A percentile compares a stretch with the other conserved stretches of the same genome.
These are phyloP conservation scores for Illadopsis cleaveri DNA, from an alignment of 2,113 vertebrate genomes.

Conservation along the genomic window DNA sequence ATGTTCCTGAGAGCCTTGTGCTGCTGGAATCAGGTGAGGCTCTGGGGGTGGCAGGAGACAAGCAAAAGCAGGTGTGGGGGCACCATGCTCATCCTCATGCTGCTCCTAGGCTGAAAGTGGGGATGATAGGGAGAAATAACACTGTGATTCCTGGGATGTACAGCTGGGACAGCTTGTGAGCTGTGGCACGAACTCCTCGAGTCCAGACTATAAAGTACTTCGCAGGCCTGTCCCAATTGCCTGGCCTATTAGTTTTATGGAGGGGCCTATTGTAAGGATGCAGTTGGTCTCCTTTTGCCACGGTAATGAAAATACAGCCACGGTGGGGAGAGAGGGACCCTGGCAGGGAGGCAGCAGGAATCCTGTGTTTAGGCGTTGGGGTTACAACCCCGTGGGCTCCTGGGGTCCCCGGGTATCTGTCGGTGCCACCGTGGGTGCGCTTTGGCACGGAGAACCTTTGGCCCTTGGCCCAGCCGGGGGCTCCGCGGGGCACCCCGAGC, in stretches of 20 bases:
- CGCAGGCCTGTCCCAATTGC: not conserved
- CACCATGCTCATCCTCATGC: fast-evolving
- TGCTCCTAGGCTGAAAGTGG: not conserved
- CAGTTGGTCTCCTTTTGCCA: conserved; percentile 24
- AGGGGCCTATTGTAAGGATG: not conserved
- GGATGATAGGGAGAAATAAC: not conserved
- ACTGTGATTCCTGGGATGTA: not conserved
- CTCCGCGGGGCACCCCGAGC: not conserved
- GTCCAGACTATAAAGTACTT: conserved; percentile 42
- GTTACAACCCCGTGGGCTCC: not conserved
- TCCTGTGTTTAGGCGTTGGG: not conserved
- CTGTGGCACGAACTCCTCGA: not conserved
- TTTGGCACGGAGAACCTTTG: not conserved
- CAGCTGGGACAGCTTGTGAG: not conserved
- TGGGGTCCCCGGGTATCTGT: not conserved
- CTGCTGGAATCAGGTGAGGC: fast-evolving
- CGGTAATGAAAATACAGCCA: not conserved
- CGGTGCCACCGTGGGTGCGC: not conserved
- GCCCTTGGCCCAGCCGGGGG: not conserved
- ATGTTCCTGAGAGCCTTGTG: not conserved
- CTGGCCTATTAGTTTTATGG: conserved; percentile 51
- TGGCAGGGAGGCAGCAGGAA: not conserved
- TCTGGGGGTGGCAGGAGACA: not conserved
- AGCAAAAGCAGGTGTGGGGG: fast-evolving
- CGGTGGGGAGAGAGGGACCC: not conserved